Percentiles rank a stretch among this genome's conserved stretches.
Conservation (phyloP, 2,113 vertebrate genomes). For the Pluvianellus socialis region DNA sequence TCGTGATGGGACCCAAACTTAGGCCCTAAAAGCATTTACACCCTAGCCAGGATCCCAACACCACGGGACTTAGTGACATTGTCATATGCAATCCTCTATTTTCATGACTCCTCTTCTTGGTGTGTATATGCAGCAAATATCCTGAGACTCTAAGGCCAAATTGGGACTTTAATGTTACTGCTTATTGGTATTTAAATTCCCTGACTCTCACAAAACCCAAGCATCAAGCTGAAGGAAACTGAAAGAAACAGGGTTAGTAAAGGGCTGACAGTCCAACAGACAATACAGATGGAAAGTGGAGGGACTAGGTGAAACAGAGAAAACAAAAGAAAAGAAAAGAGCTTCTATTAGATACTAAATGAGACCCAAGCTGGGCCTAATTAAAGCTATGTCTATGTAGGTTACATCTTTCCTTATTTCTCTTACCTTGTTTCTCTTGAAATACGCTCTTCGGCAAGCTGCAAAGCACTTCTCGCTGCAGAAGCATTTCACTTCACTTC, state of each 20-base stretch:
- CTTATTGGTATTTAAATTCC: conserved; percentile 4
- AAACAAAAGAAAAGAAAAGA: conserved; percentile 34
- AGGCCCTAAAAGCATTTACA: not conserved
- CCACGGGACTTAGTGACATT: not conserved
- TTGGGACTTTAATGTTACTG: not conserved
- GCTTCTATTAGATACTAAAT: conserved; percentile 39
- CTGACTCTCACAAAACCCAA: conserved; percentile 64
- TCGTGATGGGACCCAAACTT: not conserved
- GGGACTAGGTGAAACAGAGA: conserved; percentile 39
- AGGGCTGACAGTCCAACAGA: conserved; percentile 63
- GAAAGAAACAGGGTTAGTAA: conserved; percentile 57
- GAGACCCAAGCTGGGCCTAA: not conserved
- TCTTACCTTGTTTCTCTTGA: conserved; percentile 99
- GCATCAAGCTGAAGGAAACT: conserved; percentile 58
- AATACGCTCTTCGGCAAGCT: conserved; percentile 97
- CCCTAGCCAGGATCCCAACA: not conserved
- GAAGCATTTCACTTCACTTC: conserved; percentile 99
- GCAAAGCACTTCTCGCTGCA: conserved; percentile 99
- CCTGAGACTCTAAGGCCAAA: not conserved
- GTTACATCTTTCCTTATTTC: conserved; percentile 56
- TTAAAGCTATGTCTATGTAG: conserved; percentile 8
- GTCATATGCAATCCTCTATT: not conserved
- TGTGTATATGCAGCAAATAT: not conserved
- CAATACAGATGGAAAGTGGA: conserved; percentile 55
- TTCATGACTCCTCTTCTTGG: not conserved